Evolutionary conservation across 1,140 invertebrate genomes (phyloP).

Genomic region (Lordiphosa mommai): DNA sequence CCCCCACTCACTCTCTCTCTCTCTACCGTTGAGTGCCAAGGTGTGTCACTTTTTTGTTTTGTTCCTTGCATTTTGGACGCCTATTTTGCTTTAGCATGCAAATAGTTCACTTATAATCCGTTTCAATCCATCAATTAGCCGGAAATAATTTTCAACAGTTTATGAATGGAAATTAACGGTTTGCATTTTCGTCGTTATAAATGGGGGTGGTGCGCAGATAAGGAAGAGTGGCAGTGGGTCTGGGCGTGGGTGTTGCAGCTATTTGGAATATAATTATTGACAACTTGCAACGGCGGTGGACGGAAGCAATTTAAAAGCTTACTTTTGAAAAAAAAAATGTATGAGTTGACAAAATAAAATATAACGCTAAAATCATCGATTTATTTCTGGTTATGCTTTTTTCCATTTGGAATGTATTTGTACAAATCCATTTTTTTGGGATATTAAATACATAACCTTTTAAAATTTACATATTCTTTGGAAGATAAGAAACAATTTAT

Average conservation of each 20-base stretch:
- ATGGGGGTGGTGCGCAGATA: not conserved
- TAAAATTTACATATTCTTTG: too few relatives aligned
- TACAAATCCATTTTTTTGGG: too few relatives aligned
- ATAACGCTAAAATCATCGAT: too few relatives aligned
- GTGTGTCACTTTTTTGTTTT: constrained; percentile 77
- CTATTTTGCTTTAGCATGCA: constrained; percentile 18
- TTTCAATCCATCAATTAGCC: constrained; percentile 42
- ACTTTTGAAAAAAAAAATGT: too few relatives aligned
- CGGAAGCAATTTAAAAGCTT: not conserved
- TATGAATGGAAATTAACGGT: constrained; percentile 62
- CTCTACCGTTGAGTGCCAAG: constrained; percentile 31
- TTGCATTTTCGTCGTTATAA: constrained; percentile 5
- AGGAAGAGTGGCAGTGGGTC: not conserved
- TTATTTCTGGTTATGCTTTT: too few relatives aligned
- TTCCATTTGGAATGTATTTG: too few relatives aligned
- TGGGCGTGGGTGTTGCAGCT: not conserved
- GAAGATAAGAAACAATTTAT: too few relatives aligned
- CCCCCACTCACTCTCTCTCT: constrained; percentile 11
- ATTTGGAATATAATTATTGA: not conserved
- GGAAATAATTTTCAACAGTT: constrained; percentile 55
- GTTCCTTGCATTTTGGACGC: constrained; percentile 54
- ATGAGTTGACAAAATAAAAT: too few relatives aligned
- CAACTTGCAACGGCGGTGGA: not conserved
- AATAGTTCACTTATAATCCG: constrained; percentile 2
- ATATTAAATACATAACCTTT: too few relatives aligned